These are phyloP conservation scores for Rhipidura dahli DNA, from an alignment of 2,113 vertebrate species.

Conservation along the genomic window DNA sequence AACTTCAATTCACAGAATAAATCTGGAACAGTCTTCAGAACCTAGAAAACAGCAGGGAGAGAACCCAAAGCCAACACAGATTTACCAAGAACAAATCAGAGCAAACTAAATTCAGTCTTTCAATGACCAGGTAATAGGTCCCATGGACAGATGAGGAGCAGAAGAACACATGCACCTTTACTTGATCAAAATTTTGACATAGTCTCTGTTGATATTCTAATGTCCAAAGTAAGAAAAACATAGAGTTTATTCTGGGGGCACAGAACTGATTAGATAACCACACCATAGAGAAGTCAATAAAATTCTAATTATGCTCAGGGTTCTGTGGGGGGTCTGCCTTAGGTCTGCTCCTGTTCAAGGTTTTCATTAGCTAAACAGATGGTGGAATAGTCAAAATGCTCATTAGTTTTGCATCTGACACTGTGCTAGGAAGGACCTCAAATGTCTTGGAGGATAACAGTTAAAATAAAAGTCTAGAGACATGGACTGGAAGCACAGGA, in stretches of 20 bases:
- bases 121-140: background rate
- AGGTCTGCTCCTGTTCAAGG: constrained; percentile 13
- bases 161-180: background rate
- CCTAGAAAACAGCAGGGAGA: background rate
- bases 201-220: background rate
- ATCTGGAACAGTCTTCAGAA: background rate
- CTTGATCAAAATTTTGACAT: background rate
- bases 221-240: background rate
- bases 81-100: background rate
- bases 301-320: background rate
- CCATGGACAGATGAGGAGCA: background rate
- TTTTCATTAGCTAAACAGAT: constrained; percentile 52
- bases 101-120: background rate
- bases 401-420: constrained; percentile 31
- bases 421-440: background rate
- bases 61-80: background rate
- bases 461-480: constrained; percentile 4
- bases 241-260: background rate
- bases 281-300: background rate
- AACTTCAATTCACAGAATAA: background rate
- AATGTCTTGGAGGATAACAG: background rate
- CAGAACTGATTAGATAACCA: background rate
- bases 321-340: constrained; percentile 2
- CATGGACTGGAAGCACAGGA: background rate
- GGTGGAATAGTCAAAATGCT: constrained; percentile 24